Base-by-base conservation (phyloP, 2,113 vertebrate genomes). In the Campylomormyrus numenius region DNA sequence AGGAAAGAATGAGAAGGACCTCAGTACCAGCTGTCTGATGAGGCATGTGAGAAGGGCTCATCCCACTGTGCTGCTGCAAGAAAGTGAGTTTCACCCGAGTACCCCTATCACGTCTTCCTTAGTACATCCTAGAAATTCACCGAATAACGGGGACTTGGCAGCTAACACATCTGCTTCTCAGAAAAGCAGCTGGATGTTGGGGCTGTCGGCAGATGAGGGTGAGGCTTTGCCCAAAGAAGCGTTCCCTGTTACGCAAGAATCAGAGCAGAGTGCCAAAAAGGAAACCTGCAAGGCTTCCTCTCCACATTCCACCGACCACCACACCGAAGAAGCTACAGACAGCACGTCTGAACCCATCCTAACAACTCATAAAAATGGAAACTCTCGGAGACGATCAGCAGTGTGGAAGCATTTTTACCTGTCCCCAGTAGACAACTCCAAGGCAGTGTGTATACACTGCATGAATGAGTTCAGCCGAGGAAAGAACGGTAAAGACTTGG, bases 351-450 rank as follows among this genome's bases (percentile, higher is more conserved):
- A 98, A 89, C 95, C 95, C 89, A 93, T 90, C 92, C 92, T 95
- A 7, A 94, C 96, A 13, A 96, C 96, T 89, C 97, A 96, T 27
- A 98, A 97, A 96, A 96, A 94, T 88, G 92, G 97, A 0, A 98
- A 97, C 91, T 99, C 98, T 46, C 96, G 98, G 35, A 95, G 98
- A 91, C 95, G 98, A 89, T 99, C 98, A 0, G 98, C 98, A 21
- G 98, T 99, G 46, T 99, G 98, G 98, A 99, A 99, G 94, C 98
- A 99, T 93, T 99, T 99, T 91, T 99, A 98, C 94, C 95, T 99
- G 92, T 99, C 98, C 0, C 98, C 98, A 39, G 92, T 96, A 35
- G 98, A 99, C 94, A 98, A 94, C 93, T 98, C 98, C 91, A 99
- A 99, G 96, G 98, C 98, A 2, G 98, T 99, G n/a, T 99, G 98